Evolutionary conservation across 1,140 invertebrate genomes (phyloP), one percentile per base, ranked within the genome.

Genomic region (Drosophila tristis): DNA sequence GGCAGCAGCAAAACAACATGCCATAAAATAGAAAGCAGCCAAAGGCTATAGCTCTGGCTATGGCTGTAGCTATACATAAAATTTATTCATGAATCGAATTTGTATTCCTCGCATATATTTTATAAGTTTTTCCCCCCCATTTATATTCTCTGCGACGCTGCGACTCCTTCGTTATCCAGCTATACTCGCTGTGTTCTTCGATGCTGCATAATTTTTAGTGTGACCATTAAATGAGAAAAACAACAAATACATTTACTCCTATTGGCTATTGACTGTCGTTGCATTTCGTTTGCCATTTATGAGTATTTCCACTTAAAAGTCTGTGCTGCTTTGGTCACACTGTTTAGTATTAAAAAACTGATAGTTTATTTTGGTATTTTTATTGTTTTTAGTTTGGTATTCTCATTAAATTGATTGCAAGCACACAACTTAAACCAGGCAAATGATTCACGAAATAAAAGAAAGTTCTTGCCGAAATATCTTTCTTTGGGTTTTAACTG

Each of bases 31-130:
- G 61, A 67, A 75, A 74, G 48, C 63, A 76, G 74, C 74, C 71
- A 72, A 64, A 78, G 72, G 75, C 84, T 63, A 68, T 67, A 67
- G 75, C 78, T 62, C 1, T 67, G 72, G 75, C 78, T 62, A 65
- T 67, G 67, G 75, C 78, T 62, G 2, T 64, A 67, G 75, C 78
- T 62, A 63, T 67, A 78, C 76, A 84, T 90, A 73, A 80, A 90
- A 89, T 89, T 84, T 90, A 90, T 89, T 90, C 84, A 90, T 90
- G 84, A 89, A 84, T 90, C 84, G 85, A 89, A 89, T 89, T 89
- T 89, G 76, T 89, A 90, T 90, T 90, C 84, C 76, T 66, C 63
- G 67, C 85, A 89, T 84, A 87, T 89, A 89, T 90, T 87, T 85
- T 87, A 89, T 80, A 87, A 87, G 79, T 80, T 89, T 80, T 84